These are phyloP conservation scores for Rafetus swinhoei DNA, from an alignment of 2,113 vertebrate genomes.

Conservation along the genomic window DNA sequence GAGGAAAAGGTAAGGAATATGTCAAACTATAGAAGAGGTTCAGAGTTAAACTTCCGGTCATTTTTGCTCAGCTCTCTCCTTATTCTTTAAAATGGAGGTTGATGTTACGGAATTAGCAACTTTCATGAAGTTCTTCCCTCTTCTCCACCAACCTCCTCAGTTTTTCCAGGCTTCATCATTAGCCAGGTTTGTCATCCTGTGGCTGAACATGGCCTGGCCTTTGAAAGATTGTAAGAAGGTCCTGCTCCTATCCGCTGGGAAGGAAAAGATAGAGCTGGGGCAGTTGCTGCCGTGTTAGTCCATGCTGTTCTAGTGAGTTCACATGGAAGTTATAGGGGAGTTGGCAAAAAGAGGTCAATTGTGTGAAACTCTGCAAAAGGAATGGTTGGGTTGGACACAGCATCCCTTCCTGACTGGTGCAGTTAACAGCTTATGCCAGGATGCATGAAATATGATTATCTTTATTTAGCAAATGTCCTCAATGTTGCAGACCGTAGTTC, in stretches of 20 bases:
- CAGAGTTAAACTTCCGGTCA: not conserved
- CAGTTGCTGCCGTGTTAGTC: too few species aligned
- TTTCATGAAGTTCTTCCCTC: not conserved
- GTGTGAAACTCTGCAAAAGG: accelerated
- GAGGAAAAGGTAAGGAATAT: not conserved
- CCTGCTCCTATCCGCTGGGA: too few species aligned
- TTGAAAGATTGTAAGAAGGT: too few species aligned
- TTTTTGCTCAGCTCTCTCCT: not conserved
- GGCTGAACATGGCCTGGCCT: too few species aligned
- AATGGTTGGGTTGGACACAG: not conserved
- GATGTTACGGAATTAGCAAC: not conserved
- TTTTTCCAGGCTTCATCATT: too few species aligned
- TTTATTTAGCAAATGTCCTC: not conserved
- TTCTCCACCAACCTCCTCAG: too few species aligned
- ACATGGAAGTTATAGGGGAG: too few species aligned
- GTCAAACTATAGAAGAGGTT: not conserved
- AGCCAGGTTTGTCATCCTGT: too few species aligned
- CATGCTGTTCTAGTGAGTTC: too few species aligned
- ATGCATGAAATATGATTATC: not conserved
- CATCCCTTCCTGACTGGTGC: accelerated
- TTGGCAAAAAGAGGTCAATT: too few species aligned
- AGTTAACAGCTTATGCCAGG: accelerated
- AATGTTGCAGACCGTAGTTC: not conserved
- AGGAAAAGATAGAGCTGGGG: too few species aligned
- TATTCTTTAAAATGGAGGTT: not conserved